Evolutionary conservation across 2,797 vertebrate genomes (phyloP).

Genomic region (Clamator glandarius): DNA sequence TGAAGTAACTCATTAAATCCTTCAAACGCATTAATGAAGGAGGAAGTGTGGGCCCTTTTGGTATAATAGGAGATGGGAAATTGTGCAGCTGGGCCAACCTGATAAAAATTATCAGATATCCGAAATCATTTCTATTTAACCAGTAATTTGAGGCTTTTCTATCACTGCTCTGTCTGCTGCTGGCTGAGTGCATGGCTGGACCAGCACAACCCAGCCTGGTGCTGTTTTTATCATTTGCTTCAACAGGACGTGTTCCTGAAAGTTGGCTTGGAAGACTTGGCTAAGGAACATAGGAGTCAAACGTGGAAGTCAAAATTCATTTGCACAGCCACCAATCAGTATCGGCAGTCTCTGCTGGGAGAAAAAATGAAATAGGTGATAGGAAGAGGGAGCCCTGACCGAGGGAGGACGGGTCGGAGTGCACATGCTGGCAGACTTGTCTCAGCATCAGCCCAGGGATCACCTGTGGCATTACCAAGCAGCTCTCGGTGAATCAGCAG

Average conservation of each 20-base stretch:
- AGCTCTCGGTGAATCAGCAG: background rate
- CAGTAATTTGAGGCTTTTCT: background rate
- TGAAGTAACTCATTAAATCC: constrained; percentile 62
- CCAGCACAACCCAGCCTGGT: too few species aligned
- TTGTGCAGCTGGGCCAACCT: background rate
- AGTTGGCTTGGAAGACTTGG: too few species aligned
- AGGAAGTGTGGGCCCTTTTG: background rate
- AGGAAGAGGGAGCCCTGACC: background rate
- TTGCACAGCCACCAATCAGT: background rate
- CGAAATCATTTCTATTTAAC: background rate
- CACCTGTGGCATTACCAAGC: background rate
- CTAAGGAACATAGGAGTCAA: too few species aligned
- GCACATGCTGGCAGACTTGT: rapidly evolving
- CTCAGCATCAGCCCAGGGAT: background rate
- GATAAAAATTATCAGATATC: constrained; percentile 26
- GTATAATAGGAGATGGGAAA: constrained; percentile 20
- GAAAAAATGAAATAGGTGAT: background rate
- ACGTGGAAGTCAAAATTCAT: background rate
- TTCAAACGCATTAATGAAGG: constrained; percentile 43
- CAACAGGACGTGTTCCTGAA: too few species aligned
- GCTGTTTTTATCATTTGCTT: too few species aligned
- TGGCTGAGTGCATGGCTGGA: too few species aligned
- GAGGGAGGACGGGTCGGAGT: background rate
- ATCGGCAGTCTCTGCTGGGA: background rate
- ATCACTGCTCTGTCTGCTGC: background rate